Evolutionary conservation across 2,797 vertebrate genomes (phyloP).

Genomic region (Rhincodon typus): DNA sequence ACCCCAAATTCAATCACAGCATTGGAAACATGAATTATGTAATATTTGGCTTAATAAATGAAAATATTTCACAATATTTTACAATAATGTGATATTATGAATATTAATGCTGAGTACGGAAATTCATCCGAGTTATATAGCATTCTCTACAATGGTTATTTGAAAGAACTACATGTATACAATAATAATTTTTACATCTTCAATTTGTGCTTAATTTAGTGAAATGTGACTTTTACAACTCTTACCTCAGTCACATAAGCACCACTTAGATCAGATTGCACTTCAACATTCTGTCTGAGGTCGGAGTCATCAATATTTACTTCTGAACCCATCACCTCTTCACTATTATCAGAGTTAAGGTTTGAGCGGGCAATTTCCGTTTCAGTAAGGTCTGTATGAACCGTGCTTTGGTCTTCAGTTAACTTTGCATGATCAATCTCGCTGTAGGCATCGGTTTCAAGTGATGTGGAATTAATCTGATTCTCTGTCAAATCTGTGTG

Average conservation of each 20-base stretch:
- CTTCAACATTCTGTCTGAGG: constrained; percentile 57
- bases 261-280: constrained; percentile 60
- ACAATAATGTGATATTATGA: background rate
- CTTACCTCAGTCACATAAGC: constrained; percentile 69
- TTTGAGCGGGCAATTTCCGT: background rate
- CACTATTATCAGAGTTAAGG: constrained; percentile 53
- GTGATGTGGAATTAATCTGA: constrained; percentile 47
- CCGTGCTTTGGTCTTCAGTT: constrained; percentile 52
- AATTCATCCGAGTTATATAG: background rate
- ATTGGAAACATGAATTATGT: background rate
- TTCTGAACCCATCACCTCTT: constrained; percentile 59
- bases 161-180: constrained; percentile 39
- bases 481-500: constrained; percentile 55
- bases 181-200: constrained; percentile 39
- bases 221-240: background rate
- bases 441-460: constrained; percentile 58
- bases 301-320: constrained; percentile 49
- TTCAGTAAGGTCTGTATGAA: constrained; percentile 43
- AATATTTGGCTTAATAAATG: background rate
- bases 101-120: background rate
- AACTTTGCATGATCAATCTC: constrained; percentile 57
- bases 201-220: background rate
- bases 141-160: background rate
- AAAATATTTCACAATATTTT: background rate
- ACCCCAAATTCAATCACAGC: background rate